Percentiles rank a stretch among this genome's conserved stretches.
Evolutionary conservation across 2,797 vertebrate species (phyloP).

Genomic region (Pseudopleuronectes americanus): DNA sequence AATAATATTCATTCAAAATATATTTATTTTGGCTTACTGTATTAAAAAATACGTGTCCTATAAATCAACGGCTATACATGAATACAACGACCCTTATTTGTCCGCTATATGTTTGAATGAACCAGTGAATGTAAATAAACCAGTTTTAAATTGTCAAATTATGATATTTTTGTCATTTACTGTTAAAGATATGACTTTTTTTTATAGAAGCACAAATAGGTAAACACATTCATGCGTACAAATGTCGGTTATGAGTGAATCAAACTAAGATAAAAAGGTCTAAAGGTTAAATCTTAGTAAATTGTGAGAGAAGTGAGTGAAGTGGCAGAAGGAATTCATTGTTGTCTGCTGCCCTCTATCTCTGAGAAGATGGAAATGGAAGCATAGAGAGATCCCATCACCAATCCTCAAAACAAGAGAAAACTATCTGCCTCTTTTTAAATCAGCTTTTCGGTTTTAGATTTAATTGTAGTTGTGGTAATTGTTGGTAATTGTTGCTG

Average conservation of each 20-base stretch:
- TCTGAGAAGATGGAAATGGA: slow-evolving; percentile 28
- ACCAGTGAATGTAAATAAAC: too few species aligned
- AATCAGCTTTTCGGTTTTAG: neutral
- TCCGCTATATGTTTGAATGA: too few species aligned
- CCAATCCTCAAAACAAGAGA: neutral
- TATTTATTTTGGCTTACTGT: too few species aligned
- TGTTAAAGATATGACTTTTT: neutral
- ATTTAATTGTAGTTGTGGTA: too few species aligned
- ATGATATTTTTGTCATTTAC: slow-evolving; percentile 6
- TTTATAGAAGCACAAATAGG: neutral
- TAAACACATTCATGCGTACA: too few species aligned
- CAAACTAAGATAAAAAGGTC: neutral
- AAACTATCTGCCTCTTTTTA: neutral
- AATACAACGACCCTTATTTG: too few species aligned
- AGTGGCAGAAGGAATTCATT: neutral
- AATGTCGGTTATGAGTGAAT: neutral
- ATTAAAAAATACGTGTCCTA: too few species aligned
- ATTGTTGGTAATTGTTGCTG: too few species aligned
- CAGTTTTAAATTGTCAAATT: too few species aligned
- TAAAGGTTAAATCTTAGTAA: neutral
- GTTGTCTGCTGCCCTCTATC: slow-evolving; percentile 72
- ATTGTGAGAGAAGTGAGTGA: accelerated
- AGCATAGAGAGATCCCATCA: neutral
- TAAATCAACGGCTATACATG: too few species aligned
- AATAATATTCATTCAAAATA: too few species aligned